Evolutionary conservation across 2,113 vertebrate genomes (phyloP), one percentile per base, ranked within the genome.

Genomic region (Clarias batrachus): DNA sequence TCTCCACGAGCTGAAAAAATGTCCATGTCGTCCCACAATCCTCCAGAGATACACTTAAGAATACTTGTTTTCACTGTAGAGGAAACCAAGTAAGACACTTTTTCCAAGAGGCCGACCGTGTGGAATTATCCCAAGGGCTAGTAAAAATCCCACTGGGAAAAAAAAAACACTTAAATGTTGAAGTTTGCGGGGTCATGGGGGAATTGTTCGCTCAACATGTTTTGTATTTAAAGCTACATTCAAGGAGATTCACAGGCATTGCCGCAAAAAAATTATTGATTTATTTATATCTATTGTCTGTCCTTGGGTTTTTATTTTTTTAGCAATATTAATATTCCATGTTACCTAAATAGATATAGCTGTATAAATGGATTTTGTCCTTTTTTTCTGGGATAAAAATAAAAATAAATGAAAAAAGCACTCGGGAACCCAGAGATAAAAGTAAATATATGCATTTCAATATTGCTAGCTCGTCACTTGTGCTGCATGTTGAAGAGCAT

Each of bases 401-500:
- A 48, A 48, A 48, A 48, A 48, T 48, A 0, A 8, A 8, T 48
- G 7, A 48, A 48, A 48, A 8, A 48, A 48, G 48, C 48, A 48
- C 48, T 48, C 7, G 48, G 66, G 16, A 81, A 85, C 21, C 8
- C 13, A 11, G 25, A 62, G 33, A 73, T 81, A 19, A 62, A 84
- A 62, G 37, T 37, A 54, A 62, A 84, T 41, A 60, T 12, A 74
- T 54, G 62, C 66, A 87, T 89, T 84, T 80, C 21, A 77, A 62
- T 85, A 70, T 70, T 57, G 27, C 33, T 17, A 30, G 30, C 10
- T 81, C 23, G 81, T n/a, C 82, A 25, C 52, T 68, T 73, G 66
- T 82, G 80, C 70, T 83, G 59, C 19, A 79, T 56, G 78, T 25
- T 74, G 57, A 83, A 62, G 76, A 37, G 59, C 37, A n/a, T 14